Evolutionary conservation across 2,888 invertebrate species (phyloP), one percentile per base, ranked within the genome.

Genomic region (Parnassius glacialis): DNA sequence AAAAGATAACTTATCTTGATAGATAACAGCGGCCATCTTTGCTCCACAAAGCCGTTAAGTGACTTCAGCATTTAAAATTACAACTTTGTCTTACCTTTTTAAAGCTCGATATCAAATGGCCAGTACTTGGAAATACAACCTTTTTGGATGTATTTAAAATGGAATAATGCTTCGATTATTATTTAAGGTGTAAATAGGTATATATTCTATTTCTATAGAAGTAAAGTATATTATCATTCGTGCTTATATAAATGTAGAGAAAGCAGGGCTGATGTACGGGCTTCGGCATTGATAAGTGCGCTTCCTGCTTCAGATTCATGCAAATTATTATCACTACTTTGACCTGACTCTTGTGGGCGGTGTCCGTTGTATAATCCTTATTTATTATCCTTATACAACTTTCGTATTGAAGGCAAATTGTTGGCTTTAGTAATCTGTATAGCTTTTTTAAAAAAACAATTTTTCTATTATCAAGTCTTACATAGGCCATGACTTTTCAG

Each of bases 251-350:
- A 61, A 65, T 66, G 51, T 61, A 61, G 85, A 83, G 86, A 87
- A 87, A 87, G 87, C 83, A 70, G 68, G 60, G 64, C 75, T 80
- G 86, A 87, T 85, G 85, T 83, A 83, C 79, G 73, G 72, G 67
- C 65, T 69, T 64, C 70, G 73, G 76, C 71, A 76, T 79, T 87
- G 87, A 87, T 86, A 86, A 85, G 81, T 79, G 74, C 70, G 81
- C 86, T 88, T 87, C 85, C 85, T 83, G 82, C 83, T 84, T 73
- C 74, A 71, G 70, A 69, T 67, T 69, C 74, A 86, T 85, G 86
- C 87, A 85, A 85, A 86, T 86, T 84, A 84, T 85, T 85, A 85
- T 85, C 85, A 81, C 81, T 70, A 74, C 70, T 69, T 69, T 85
- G 86, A 86, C 83, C 83, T 67, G 74, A 52, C 70, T 66, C 65